A percentile compares a stretch with the other conserved stretches of the same genome.
These are phyloP conservation scores for Toxonevra muliebris DNA, from an alignment of 2,888 invertebrate genomes.

Conservation along the genomic window DNA sequence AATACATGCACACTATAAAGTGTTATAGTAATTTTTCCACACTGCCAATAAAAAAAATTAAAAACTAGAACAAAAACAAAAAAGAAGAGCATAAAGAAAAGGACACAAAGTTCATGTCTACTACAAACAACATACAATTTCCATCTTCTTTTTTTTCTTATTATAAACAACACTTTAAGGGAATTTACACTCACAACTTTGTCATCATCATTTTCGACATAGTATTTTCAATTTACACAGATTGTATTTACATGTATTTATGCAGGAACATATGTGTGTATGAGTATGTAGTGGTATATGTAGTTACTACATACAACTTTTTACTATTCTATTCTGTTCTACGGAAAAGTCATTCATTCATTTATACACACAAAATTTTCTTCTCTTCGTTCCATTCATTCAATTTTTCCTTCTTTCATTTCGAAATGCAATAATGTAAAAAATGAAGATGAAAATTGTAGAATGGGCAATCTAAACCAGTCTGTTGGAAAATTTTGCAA, in stretches of 20 bases:
- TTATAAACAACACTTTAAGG: no score
- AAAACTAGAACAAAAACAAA: background rate
- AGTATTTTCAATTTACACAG: constrained; percentile 25
- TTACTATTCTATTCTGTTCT: background rate
- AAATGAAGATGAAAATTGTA: background rate
- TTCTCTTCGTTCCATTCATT: background rate
- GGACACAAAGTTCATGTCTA: no score
- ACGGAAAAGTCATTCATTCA: background rate
- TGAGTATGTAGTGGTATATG: constrained; percentile 5
- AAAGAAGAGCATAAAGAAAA: background rate
- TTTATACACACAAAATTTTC: no score
- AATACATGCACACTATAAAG: background rate
- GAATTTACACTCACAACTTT: constrained; percentile 22
- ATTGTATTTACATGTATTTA: background rate
- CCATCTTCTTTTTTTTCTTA: no score
- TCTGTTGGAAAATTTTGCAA: constrained; percentile 18
- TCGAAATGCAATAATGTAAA: background rate
- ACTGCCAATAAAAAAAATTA: background rate
- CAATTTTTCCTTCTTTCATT: background rate
- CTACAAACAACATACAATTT: no score
- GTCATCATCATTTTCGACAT: constrained; percentile 8
- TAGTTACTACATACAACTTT: constrained; percentile 10
- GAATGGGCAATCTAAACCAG: background rate
- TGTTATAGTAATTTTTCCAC: constrained; percentile 11
- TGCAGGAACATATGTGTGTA: background rate